Conservation (phyloP, 2,888 invertebrate genomes). For the Perdita meconis region DNA sequence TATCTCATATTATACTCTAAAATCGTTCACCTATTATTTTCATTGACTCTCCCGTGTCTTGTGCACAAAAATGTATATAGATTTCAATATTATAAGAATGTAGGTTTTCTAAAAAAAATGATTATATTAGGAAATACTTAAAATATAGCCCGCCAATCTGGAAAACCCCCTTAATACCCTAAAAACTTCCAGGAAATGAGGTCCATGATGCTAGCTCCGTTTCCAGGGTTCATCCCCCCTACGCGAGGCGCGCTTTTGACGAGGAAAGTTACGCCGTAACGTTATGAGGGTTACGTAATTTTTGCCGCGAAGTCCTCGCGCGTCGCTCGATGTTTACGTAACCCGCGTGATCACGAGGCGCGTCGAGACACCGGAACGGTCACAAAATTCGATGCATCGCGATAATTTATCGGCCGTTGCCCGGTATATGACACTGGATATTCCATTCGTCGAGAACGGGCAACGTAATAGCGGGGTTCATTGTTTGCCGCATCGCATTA, state of each 20-base stretch:
- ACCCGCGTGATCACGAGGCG: neutral
- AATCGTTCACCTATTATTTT: too few species aligned
- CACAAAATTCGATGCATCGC: neutral
- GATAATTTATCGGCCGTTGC: conserved; percentile 4
- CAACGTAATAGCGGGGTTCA: conserved; percentile 37
- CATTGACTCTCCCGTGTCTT: too few species aligned
- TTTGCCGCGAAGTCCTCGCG: neutral
- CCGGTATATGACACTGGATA: conserved; percentile 32
- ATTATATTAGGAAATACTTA: too few species aligned
- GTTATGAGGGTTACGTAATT: conserved; percentile 11
- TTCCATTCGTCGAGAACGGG: conserved; percentile 31
- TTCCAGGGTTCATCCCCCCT: too few species aligned
- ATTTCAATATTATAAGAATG: too few species aligned
- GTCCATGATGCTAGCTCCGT: too few species aligned
- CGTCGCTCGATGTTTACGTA: neutral
- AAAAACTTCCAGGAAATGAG: too few species aligned
- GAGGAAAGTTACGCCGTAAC: neutral
- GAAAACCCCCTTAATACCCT: too few species aligned
- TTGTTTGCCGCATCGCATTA: conserved; percentile 48
- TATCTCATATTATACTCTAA: too few species aligned
- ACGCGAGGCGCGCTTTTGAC: neutral
- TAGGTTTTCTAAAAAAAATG: too few species aligned
- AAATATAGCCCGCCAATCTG: too few species aligned
- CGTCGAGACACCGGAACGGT: neutral
- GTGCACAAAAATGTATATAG: too few species aligned